Percentiles rank a stretch among this genome's conserved stretches.
Evolutionary conservation across 2,888 invertebrate species (phyloP).

Genomic region (Synanthedon myopaeformis): DNA sequence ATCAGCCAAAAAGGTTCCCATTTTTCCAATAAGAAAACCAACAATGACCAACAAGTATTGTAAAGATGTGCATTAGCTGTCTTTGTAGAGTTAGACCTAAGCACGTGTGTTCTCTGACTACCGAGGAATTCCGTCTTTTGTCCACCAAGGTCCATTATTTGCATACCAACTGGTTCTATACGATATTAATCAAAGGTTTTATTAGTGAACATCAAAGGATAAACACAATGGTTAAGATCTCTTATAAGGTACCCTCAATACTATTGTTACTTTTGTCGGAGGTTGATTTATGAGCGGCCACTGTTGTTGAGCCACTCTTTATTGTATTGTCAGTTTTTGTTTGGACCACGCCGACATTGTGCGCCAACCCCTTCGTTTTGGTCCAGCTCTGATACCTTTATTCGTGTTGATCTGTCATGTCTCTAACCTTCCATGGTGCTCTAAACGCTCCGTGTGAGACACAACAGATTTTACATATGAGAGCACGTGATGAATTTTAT

Average conservation of each 20-base stretch:
- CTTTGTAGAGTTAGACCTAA: slow-evolving; percentile 40
- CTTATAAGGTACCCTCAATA: slow-evolving; percentile 71
- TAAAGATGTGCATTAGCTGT: slow-evolving; percentile 53
- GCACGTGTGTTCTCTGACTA: slow-evolving; percentile 61
- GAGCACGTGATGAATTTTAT: neutral
- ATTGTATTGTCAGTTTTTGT: slow-evolving; percentile 70
- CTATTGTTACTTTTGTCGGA: slow-evolving; percentile 69
- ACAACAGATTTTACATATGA: slow-evolving; percentile 15
- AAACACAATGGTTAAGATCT: slow-evolving; percentile 67
- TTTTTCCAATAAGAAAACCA: slow-evolving; percentile 31
- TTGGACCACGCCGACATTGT: slow-evolving; percentile 66
- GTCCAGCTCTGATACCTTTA: slow-evolving; percentile 59
- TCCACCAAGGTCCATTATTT: slow-evolving; percentile 44
- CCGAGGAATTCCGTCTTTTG: slow-evolving; percentile 46
- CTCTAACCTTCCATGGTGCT: slow-evolving; percentile 45
- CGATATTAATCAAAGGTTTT: slow-evolving; percentile 72
- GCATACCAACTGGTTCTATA: slow-evolving; percentile 67
- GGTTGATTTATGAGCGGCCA: slow-evolving; percentile 69
- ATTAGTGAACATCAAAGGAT: slow-evolving; percentile 71
- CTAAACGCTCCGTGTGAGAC: slow-evolving; percentile 27
- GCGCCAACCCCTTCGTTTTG: slow-evolving; percentile 57
- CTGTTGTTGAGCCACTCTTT: slow-evolving; percentile 64
- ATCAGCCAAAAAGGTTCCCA: neutral
- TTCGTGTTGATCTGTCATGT: slow-evolving; percentile 63
- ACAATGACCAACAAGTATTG: slow-evolving; percentile 41